Percentiles rank a stretch among this genome's conserved stretches.
phyloP scores from a whole-genome alignment of 1,140 invertebrate genomes.

The Scaptomyza hsui region DNA sequence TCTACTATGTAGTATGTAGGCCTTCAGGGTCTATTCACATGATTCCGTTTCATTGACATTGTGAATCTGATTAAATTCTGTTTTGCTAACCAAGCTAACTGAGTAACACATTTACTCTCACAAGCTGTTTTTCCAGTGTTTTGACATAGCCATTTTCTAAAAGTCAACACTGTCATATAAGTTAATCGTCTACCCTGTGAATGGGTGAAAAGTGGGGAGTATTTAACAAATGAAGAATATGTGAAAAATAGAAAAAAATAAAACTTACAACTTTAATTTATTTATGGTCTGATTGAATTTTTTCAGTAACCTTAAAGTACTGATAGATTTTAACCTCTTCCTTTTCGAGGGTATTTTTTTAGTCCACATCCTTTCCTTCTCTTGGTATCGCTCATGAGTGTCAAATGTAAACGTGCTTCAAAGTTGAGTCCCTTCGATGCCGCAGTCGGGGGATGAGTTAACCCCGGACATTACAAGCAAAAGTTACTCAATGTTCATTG shows the following conservation, averaged over 20 bases:
- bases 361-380: neutral
- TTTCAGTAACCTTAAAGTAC: no score
- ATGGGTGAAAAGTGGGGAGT: no score
- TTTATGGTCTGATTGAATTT: no score
- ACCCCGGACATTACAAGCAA: slow-evolving; percentile 34
- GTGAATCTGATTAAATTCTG: slow-evolving; percentile 26
- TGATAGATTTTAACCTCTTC: no score
- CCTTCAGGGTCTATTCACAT: neutral
- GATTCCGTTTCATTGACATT: slow-evolving; percentile 24
- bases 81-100: slow-evolving; percentile 22
- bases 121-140: slow-evolving; percentile 14
- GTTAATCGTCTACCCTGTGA: slow-evolving; percentile 6
- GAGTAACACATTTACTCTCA: slow-evolving; percentile 3
- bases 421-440: slow-evolving; percentile 26
- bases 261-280: neutral
- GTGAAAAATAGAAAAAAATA: no score
- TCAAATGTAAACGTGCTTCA: slow-evolving; percentile 40
- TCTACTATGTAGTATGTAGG: neutral
- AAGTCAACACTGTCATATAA: slow-evolving; percentile 17
- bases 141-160: neutral
- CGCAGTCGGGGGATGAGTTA: slow-evolving; percentile 16
- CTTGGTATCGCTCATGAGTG: neutral
- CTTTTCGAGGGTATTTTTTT: neutral
- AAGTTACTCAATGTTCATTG: slow-evolving; percentile 69
- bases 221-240: neutral